Evolutionary conservation across 2,113 vertebrate species (phyloP).

Genomic region (Myotis yumanensis): DNA sequence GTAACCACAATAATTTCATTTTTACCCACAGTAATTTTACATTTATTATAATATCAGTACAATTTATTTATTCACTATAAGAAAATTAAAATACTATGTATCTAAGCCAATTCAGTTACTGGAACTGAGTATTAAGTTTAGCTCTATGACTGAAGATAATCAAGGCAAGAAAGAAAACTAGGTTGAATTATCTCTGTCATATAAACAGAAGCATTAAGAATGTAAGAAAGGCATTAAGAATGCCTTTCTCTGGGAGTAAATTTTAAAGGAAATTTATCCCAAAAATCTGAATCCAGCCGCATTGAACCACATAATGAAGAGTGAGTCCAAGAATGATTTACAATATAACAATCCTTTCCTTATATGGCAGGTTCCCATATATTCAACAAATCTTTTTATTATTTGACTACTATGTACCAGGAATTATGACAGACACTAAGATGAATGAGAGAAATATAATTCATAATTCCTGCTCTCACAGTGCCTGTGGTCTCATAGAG

Average conservation of each 20-base stretch:
- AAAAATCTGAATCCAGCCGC: not conserved
- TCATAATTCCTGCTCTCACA: not conserved
- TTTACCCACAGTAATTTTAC: not conserved
- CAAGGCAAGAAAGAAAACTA: not conserved
- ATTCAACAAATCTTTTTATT: not conserved
- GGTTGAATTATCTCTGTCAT: not conserved
- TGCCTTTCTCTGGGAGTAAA: not conserved
- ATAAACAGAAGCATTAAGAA: not conserved
- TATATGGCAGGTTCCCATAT: not conserved
- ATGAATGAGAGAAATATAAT: not conserved
- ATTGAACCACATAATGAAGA: not conserved
- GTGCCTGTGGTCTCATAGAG: not conserved
- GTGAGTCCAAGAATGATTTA: not conserved
- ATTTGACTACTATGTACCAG: not conserved
- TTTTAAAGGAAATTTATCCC: conserved; percentile 9
- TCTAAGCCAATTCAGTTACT: not conserved
- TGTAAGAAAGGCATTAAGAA: not conserved
- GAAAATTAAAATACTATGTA: not conserved
- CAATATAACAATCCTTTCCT: not conserved
- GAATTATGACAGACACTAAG: not conserved
- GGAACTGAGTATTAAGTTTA: not conserved
- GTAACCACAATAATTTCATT: not conserved
- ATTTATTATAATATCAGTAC: not conserved
- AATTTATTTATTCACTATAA: conserved; percentile 9
- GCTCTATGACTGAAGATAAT: not conserved